Base-by-base conservation (phyloP, 1,140 invertebrate species). In the Caenorhabditis brenneri region DNA sequence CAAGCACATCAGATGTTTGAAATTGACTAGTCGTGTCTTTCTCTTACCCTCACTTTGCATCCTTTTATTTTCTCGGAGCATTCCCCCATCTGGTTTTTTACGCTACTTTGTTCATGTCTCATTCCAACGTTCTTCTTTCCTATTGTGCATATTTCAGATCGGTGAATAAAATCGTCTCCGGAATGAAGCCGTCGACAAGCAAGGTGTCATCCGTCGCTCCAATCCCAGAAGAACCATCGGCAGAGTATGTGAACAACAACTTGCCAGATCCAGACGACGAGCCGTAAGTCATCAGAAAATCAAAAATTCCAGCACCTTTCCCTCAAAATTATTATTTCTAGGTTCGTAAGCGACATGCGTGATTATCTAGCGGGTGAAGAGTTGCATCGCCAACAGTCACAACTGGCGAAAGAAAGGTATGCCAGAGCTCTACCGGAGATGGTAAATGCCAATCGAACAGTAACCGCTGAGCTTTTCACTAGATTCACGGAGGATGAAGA, bases 1-100 rank as follows among this genome's bases (percentile, higher is more conserved):
- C 65, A 74, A 74, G 65, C 65, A 74, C 65, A 74, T 74, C 65
- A 74, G 65, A 74, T 74, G 65, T 74, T 74, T 74, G 65, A 74
- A 74, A 74, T 74, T 74, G 65, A 74, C 65, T 74, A 74, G 65
- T 42, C 65, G 33, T 74, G 65, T 74, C 65, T 74, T 42, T 74
- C 36, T 74, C 36, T 42, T 42, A 5, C 58, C 58, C 58, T 65
- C 31, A 36, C 58, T 58, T 27, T 31, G 24, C 29, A n/a, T n/a
- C 55, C 36, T 31, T 36, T 36, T 39, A 65, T 65, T 65, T 65
- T 65, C 58, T 65, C 33, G 33, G 31, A 29, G 29, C 58, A 9
- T 36, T 65, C 31, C 58, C n/a, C 22, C 58, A 39, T 65, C 53
- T 31, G 10, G 53, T 58, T 65, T 65, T 65, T 65, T 65, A 65